Percentiles rank a stretch among this genome's conserved stretches.
Conservation (phyloP, 1,140 invertebrate genomes). For the Sycophila sp. region DNA sequence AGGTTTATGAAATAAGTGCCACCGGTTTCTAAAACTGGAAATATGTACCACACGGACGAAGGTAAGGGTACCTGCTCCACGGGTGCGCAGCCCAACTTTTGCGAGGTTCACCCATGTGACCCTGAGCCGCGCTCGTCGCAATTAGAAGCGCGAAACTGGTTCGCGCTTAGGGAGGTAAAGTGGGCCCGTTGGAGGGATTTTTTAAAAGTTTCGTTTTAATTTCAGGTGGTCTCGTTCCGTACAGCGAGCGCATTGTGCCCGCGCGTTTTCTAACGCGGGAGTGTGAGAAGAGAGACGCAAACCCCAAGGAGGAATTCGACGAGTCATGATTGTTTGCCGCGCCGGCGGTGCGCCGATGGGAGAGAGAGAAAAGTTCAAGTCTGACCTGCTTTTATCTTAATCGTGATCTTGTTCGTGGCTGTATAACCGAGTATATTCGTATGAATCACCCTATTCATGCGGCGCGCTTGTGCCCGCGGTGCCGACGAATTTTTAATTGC, state of each 20-base stretch:
- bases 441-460: slow-evolving; percentile 13
- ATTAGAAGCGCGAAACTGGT: slow-evolving; percentile 17
- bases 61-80: slow-evolving; percentile 8
- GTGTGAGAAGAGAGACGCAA: slow-evolving; percentile 21
- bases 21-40: no score
- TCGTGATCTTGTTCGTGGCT: slow-evolving; percentile 23
- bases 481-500: slow-evolving; percentile 41
- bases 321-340: slow-evolving; percentile 21
- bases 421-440: background rate
- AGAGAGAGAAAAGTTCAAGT: background rate
- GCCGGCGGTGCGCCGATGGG: no score
- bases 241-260: no score
- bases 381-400: slow-evolving; percentile 34
- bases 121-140: slow-evolving; percentile 15
- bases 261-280: background rate
- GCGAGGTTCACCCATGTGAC: no score
- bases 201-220: no score
- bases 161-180: background rate
- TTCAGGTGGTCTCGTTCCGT: no score
- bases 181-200: no score
- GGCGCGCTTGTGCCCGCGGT: slow-evolving; percentile 38
- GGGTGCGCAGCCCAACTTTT: no score
- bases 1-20: no score
- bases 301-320: slow-evolving; percentile 17
- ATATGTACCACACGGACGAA: no score